A percentile compares a stretch with the other conserved stretches of the same genome.
Evolutionary conservation across 64 coral and sea anemone genomes (phyloP).

Genomic region (Trachythela sp.): DNA sequence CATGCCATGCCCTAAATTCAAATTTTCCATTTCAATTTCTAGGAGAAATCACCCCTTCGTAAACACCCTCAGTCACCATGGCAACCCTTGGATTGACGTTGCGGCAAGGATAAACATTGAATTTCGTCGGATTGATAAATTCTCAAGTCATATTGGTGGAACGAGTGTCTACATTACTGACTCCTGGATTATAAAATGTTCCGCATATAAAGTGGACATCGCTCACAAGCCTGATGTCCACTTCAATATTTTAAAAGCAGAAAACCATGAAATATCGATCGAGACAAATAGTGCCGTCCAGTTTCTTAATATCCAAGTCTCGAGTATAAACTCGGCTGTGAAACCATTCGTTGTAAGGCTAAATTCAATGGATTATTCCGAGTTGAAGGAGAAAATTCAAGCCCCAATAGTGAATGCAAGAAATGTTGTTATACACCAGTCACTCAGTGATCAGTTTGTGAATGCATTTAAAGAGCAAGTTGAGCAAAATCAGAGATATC

Average conservation of each 20-base stretch:
- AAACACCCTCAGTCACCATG: slow-evolving; percentile 70
- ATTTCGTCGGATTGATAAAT: slow-evolving; percentile 86
- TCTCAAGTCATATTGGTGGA: slow-evolving; percentile 92
- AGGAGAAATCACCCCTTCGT: slow-evolving; percentile 81
- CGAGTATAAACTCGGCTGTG: slow-evolving; percentile 73
- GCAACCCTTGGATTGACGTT: slow-evolving; percentile 84
- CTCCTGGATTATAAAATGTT: slow-evolving; percentile 92
- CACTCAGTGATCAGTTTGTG: slow-evolving; percentile 89
- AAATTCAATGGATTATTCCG: slow-evolving; percentile 88
- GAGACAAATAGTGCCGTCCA: slow-evolving; percentile 82
- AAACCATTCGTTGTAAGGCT: slow-evolving; percentile 85
- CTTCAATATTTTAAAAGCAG: slow-evolving; percentile 73
- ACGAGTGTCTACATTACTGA: slow-evolving; percentile 97
- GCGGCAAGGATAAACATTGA: slow-evolving; percentile 91
- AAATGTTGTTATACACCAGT: slow-evolving; percentile 94
- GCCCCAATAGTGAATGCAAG: slow-evolving; percentile 94
- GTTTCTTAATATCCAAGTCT: slow-evolving; percentile 79
- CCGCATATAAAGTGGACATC: slow-evolving; percentile 79
- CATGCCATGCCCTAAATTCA: too few species aligned
- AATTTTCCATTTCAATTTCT: too few species aligned
- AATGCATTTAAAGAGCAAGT: slow-evolving; percentile 91
- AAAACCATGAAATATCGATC: slow-evolving; percentile 89
- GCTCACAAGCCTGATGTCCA: slow-evolving; percentile 95
- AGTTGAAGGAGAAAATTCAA: slow-evolving; percentile 83
- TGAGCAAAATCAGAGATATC: slow-evolving; percentile 77